Percentiles rank a stretch among this genome's conserved stretches.
These are phyloP conservation scores for Rana temporaria DNA, from an alignment of 2,113 vertebrate species.

Conservation along the genomic window DNA sequence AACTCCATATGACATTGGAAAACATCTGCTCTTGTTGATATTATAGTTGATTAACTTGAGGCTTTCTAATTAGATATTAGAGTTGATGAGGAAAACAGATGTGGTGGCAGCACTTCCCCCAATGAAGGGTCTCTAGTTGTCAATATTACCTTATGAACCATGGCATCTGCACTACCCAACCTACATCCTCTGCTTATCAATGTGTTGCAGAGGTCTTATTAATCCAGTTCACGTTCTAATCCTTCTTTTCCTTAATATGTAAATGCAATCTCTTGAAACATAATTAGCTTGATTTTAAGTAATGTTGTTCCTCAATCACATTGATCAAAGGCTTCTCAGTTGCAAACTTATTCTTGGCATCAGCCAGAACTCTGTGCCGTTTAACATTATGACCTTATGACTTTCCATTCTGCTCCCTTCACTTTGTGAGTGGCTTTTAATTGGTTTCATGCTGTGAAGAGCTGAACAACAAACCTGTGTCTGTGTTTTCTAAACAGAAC, in stretches of 20 bases:
- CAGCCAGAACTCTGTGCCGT: conserved; percentile 17
- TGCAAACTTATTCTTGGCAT: conserved; percentile 28
- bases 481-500: conserved; percentile 38
- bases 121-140: not conserved
- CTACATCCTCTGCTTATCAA: not conserved
- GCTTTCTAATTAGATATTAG: conserved; percentile 32
- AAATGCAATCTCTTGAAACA: conserved; percentile 33
- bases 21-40: conserved; percentile 32
- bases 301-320: conserved; percentile 47
- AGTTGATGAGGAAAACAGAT: conserved; percentile 8
- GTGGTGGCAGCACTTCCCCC: not conserved
- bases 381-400: conserved; percentile 52
- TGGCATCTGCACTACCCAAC: too few relatives aligned
- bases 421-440: conserved; percentile 50
- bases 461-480: conserved; percentile 42
- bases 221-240: not conserved
- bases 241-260: conserved; percentile 8
- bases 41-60: not conserved
- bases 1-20: not conserved
- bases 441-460: conserved; percentile 37
- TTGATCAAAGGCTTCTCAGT: conserved; percentile 40
- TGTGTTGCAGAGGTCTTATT: not conserved
- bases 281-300: conserved; percentile 41
- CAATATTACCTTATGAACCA: not conserved
- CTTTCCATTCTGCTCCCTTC: conserved; percentile 43